Evolutionary conservation across 2,888 invertebrate species (phyloP).

Genomic region (Drosophila parthenogenetica): DNA sequence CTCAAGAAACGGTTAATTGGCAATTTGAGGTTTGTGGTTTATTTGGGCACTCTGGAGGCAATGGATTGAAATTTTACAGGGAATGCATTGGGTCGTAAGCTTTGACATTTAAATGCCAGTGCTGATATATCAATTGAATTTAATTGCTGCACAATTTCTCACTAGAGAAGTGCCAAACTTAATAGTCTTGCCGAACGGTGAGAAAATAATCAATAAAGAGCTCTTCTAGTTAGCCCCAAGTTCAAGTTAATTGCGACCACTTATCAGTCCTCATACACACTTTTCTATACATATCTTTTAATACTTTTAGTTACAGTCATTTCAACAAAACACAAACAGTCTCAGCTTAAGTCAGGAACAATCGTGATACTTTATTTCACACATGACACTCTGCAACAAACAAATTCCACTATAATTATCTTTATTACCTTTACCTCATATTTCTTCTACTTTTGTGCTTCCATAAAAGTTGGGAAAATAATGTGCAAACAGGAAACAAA

Average conservation of each 20-base stretch:
- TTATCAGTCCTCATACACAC: constrained; percentile 28
- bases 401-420: constrained; percentile 36
- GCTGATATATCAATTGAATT: constrained; percentile 67
- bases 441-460: constrained; percentile 1
- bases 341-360: constrained; percentile 18
- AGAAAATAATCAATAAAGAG: constrained; percentile 36
- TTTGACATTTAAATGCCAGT: constrained; percentile 35
- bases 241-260: constrained; percentile 35
- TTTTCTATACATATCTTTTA: background rate
- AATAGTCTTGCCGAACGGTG: constrained; percentile 52
- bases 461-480: constrained; percentile 13
- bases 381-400: constrained; percentile 14
- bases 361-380: constrained; percentile 15
- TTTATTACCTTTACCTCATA: constrained; percentile 14
- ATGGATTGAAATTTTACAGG: background rate
- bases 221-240: constrained; percentile 25
- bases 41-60: background rate
- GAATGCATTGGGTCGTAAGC: constrained; percentile 4
- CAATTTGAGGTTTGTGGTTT: constrained; percentile 36
- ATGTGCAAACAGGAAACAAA: constrained; percentile 25
- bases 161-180: constrained; percentile 63
- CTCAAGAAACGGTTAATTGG: constrained; percentile 62
- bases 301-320: constrained; percentile 2
- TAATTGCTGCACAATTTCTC: constrained; percentile 66
- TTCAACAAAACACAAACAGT: constrained; percentile 36